phyloP scores from a whole-genome alignment of 2,888 invertebrate genomes.

The Phorcus lineatus region DNA sequence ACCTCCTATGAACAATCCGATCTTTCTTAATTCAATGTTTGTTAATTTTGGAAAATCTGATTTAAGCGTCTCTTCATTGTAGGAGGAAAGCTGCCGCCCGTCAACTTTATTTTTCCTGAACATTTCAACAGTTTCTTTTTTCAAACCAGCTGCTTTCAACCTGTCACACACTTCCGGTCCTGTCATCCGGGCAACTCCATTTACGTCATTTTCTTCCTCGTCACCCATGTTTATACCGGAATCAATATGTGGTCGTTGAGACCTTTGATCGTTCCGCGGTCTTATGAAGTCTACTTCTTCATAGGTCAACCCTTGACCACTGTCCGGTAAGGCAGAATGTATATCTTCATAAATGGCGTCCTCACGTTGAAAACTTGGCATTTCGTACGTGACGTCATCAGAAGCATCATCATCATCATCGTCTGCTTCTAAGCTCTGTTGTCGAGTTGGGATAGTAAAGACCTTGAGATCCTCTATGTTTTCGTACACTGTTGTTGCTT shows the following conservation, averaged over 20 bases:
- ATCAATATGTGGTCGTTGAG: conserved; percentile 16
- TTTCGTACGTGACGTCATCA: not conserved
- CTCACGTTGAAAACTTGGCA: not conserved
- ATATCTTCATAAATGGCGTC: not conserved
- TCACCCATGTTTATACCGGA: conserved; percentile 20
- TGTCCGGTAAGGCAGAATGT: not conserved
- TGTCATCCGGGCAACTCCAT: conserved; percentile 24
- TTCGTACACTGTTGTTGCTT: too few relatives aligned
- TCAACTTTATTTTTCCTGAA: conserved; percentile 46
- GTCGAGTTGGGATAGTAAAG: too few relatives aligned
- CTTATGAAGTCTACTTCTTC: not conserved
- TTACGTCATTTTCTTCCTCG: not conserved
- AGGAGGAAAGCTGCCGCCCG: conserved; percentile 44
- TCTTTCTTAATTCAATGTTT: conserved; percentile 54
- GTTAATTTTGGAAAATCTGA: conserved; percentile 48
- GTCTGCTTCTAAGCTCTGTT: too few relatives aligned
- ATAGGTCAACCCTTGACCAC: not conserved
- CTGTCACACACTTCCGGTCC: conserved; percentile 43
- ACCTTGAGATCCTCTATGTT: too few relatives aligned
- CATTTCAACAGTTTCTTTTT: conserved; percentile 39
- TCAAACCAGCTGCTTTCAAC: conserved; percentile 49
- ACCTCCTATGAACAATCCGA: conserved; percentile 56
- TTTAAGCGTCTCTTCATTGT: conserved; percentile 43
- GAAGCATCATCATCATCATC: not conserved
- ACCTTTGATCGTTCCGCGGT: not conserved